Evolutionary conservation across 2,113 vertebrate species (phyloP), one percentile per base, ranked within the genome.

Genomic region (Coracopsis vasa): DNA sequence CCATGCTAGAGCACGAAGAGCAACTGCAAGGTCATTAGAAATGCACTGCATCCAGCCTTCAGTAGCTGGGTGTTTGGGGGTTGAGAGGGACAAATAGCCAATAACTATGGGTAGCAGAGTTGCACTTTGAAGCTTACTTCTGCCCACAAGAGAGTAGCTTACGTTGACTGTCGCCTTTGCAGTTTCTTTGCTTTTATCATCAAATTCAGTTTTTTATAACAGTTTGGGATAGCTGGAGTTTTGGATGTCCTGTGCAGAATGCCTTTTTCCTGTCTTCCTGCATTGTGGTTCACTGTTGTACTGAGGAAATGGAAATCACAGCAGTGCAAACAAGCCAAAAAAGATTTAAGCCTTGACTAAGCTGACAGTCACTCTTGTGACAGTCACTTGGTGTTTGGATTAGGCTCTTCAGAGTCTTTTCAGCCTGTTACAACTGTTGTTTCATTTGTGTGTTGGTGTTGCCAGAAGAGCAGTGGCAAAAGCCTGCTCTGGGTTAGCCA

Each of bases 1-100:
- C 75, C 75, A 74, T 74, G 83, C 75, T 94, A 39, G n/a, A 71
- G 92, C 83, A 88, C 83, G 83, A 95, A 94, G 86, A 96, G 72
- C 92, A 93, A 50, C 3, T 7, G 72, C 91, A 94, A 95, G 91
- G 94, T 92, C 88, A 28, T 92, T 86, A 86, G 73, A 74, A 90
- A 74, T 24, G 60, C 48, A 14, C 17, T 73, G 60, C 45, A 24
- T 71, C 3, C 15, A 80, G 29, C 61, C 54, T 58, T 53, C 60
- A 20, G 45, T 73, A 0, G 0, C 47, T 28, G 41, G 16, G 27
- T 44, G 13, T 41, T 51, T 72, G 81, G 31, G 84, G 29, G 39
- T 41, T 31, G 35, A 73, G 48, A 54, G 78, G 78, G 70, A 79
- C 65, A 90, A 85, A 71, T 11, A 31, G n/a, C 50, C 80, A 42